Evolutionary conservation across 2,113 vertebrate species (phyloP).

Genomic region (Scomber colias): DNA sequence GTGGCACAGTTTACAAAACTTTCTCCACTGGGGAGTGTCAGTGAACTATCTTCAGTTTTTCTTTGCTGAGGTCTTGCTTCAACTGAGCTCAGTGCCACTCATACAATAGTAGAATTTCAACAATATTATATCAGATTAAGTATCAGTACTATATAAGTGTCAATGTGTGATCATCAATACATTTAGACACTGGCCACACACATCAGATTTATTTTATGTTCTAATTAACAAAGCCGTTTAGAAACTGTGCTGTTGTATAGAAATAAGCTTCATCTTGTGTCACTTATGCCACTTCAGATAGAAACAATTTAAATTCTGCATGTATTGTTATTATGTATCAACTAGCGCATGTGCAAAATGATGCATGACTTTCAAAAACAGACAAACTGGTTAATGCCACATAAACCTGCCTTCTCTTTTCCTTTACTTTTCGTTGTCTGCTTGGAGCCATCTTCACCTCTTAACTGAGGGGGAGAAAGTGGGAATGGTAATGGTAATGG

Average conservation of each 20-base stretch:
- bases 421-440: conserved; percentile 49
- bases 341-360: neutral
- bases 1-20: neutral
- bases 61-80: neutral
- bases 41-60: neutral
- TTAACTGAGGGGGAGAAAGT: conserved; percentile 82
- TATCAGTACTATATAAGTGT: neutral
- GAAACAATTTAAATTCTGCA: conserved; percentile 1
- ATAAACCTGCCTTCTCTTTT: conserved; percentile 75
- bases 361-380: conserved; percentile 8
- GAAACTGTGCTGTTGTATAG: conserved; percentile 31
- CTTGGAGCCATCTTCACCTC: conserved; percentile 88
- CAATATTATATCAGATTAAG: neutral
- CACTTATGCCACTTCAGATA: conserved; percentile 21
- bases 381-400: conserved; percentile 72
- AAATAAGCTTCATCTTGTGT: conserved; percentile 31
- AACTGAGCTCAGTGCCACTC: neutral
- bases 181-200: neutral
- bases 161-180: neutral
- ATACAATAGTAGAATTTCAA: neutral
- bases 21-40: neutral
- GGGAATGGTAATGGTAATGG: conserved; percentile 89
- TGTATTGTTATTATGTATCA: neutral
- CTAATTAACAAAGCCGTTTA: conserved; percentile 44
- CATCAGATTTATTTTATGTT: conserved; percentile 37